Conservation (phyloP, 2,797 vertebrate species). For the Sebastes ruberrimus region DNA sequence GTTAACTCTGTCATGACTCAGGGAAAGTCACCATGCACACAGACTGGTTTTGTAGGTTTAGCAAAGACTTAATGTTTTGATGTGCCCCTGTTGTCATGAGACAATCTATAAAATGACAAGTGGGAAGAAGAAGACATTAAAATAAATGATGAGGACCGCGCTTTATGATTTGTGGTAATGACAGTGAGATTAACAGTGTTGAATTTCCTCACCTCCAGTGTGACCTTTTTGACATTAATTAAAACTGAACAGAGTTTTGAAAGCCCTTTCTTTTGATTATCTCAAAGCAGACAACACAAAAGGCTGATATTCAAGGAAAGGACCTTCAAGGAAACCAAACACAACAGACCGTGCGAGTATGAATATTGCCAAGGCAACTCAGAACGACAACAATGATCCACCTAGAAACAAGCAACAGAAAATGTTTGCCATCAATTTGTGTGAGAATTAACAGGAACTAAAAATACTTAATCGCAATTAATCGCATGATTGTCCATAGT, state of each 20-base stretch:
- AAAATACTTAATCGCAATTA: no score
- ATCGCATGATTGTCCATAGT: no score
- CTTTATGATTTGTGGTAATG: background rate
- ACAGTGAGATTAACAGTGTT: background rate
- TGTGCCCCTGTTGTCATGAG: constrained; percentile 5
- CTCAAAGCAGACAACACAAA: background rate
- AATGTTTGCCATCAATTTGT: background rate
- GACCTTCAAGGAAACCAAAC: constrained; percentile 11
- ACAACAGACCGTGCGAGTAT: background rate
- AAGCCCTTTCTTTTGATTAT: constrained; percentile 7
- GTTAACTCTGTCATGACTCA: constrained; percentile 40
- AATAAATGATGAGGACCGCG: background rate
- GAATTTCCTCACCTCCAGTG: background rate
- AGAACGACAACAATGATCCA: background rate
- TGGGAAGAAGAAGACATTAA: background rate
- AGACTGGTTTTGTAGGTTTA: constrained; percentile 48
- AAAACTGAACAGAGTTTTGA: background rate
- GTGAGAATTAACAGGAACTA: background rate
- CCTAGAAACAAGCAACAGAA: constrained; percentile 6
- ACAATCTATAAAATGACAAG: background rate
- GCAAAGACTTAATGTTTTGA: background rate
- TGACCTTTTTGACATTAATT: constrained; percentile 20
- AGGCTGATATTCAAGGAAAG: background rate
- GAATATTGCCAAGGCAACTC: constrained; percentile 20
- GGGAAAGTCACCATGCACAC: constrained; percentile 19